These are phyloP conservation scores for Triplophysa siluroides DNA, from an alignment of 2,113 vertebrate species.

Conservation along the genomic window DNA sequence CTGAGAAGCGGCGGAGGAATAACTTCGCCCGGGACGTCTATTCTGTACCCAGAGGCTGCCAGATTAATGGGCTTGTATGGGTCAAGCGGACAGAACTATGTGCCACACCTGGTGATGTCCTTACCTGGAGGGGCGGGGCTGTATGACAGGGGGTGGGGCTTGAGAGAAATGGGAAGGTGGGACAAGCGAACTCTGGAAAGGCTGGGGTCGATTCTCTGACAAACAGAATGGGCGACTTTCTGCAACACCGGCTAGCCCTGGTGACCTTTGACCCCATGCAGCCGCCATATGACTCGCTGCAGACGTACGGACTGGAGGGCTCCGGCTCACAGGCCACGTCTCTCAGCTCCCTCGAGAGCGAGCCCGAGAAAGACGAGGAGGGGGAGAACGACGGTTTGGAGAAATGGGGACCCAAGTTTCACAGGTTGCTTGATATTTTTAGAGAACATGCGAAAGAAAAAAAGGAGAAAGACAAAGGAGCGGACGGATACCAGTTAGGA, in stretches of 20 bases:
- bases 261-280: slow-evolving; percentile 84
- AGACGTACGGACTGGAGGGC: slow-evolving; percentile 87
- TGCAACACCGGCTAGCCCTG: slow-evolving; percentile 79
- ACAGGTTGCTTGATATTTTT: slow-evolving; percentile 83
- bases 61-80: slow-evolving; percentile 63
- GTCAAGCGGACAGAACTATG: slow-evolving; percentile 60
- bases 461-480: slow-evolving; percentile 20
- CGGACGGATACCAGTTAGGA: slow-evolving; percentile 12
- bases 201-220: slow-evolving; percentile 56
- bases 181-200: slow-evolving; percentile 31
- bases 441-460: slow-evolving; percentile 70
- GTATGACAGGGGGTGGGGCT: slow-evolving; percentile 49
- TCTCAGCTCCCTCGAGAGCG: slow-evolving; percentile 84
- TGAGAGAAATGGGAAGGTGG: slow-evolving; percentile 20
- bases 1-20: slow-evolving; percentile 50
- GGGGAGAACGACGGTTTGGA: slow-evolving; percentile 58
- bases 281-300: slow-evolving; percentile 88
- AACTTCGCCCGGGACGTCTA: slow-evolving; percentile 34
- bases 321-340: slow-evolving; percentile 81
- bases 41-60: slow-evolving; percentile 52
- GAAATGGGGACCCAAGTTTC: slow-evolving; percentile 84
- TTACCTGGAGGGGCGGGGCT: slow-evolving; percentile 56
- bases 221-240: slow-evolving; percentile 79
- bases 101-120: slow-evolving; percentile 55
- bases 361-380: slow-evolving; percentile 61